phyloP scores from a whole-genome alignment of 2,113 vertebrate genomes.

The Ageneiosus marmoratus region DNA sequence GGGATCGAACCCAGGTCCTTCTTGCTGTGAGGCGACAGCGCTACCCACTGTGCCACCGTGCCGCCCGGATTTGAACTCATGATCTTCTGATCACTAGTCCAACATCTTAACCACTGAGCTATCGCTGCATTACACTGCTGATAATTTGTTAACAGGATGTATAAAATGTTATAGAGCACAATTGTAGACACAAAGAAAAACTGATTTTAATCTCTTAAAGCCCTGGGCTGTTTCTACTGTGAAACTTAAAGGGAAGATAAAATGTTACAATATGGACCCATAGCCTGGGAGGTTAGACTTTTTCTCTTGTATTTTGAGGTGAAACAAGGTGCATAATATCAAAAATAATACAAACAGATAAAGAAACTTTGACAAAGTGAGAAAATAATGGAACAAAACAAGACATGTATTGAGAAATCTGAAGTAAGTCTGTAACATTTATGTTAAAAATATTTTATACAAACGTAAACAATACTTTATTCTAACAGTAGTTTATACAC shows the following conservation, averaged over 20 bases:
- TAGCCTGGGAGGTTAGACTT: not conserved
- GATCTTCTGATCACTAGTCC: no score
- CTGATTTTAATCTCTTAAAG: not conserved
- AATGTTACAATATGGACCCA: not conserved
- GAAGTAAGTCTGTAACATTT: not conserved
- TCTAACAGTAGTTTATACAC: not conserved
- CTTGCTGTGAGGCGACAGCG: no score
- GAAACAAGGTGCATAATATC: not conserved
- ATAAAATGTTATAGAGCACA: conserved; percentile 12
- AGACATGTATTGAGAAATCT: not conserved
- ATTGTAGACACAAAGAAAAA: not conserved
- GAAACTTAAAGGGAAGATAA: not conserved
- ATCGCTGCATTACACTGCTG: conserved; percentile 16
- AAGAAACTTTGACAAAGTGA: not conserved
- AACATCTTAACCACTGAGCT: no score
- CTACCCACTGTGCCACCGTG: no score
- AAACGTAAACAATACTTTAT: not conserved
- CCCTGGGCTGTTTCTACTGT: not conserved
- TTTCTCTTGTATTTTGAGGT: not conserved
- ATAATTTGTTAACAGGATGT: conserved; percentile 38
- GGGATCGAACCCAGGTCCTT: no score
- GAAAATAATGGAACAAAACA: not conserved
- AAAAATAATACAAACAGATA: not conserved
- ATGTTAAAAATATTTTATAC: not conserved
- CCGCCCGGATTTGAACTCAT: no score